Conservation (phyloP, 2,113 vertebrate genomes). For the Rattus norvegicus region DNA sequence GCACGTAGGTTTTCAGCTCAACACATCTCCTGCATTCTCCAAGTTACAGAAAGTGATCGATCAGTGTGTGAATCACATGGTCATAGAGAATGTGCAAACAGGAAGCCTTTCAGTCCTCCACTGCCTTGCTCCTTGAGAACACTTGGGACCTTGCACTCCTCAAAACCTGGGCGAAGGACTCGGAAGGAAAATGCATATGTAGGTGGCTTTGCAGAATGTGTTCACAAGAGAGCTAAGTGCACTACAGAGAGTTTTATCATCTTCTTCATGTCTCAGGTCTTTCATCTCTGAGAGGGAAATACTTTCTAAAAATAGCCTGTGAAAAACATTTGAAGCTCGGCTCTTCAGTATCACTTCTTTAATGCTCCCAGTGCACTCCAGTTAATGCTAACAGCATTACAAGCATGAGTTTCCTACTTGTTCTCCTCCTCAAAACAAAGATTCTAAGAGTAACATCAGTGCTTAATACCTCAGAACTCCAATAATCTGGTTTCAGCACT, state of each 20-base stretch:
- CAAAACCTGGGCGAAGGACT: neutral
- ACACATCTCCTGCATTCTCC: conserved; percentile 23
- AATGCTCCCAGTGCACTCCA: rapidly evolving
- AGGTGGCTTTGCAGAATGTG: neutral
- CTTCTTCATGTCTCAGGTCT: neutral
- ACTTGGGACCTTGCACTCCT: neutral
- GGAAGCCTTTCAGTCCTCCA: neutral
- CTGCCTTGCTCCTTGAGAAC: neutral
- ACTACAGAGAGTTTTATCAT: neutral
- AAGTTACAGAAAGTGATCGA: neutral
- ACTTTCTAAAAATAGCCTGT: neutral
- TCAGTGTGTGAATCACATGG: neutral
- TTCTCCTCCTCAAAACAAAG: neutral
- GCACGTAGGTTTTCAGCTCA: neutral
- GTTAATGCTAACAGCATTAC: neutral
- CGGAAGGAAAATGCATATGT: neutral
- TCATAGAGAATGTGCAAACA: neutral
- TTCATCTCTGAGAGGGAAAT: neutral
- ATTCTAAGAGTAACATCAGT: neutral
- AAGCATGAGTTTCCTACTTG: neutral
- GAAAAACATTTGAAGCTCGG: neutral
- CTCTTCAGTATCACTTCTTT: neutral
- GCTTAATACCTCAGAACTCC: neutral
- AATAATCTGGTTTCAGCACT: neutral
- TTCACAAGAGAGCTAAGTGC: neutral